Conservation (phyloP, 2,113 vertebrate species). For the Siniperca knerii region DNA sequence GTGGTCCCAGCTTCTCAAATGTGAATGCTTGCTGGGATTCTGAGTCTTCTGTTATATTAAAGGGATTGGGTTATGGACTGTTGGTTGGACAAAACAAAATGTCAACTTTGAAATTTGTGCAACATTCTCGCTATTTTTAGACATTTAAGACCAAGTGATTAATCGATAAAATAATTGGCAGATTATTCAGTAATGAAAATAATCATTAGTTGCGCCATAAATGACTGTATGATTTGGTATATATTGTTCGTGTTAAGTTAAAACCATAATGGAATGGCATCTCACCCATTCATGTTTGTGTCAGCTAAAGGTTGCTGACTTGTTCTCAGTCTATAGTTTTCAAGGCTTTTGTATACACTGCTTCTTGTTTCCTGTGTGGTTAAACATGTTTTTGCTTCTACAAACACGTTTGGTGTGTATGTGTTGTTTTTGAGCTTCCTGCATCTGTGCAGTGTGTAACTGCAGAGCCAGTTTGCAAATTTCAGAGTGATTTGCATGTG, state of each 20-base stretch:
- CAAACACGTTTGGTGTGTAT: conserved; percentile 18
- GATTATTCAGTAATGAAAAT: neutral
- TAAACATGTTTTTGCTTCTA: conserved; percentile 29
- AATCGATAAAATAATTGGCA: neutral
- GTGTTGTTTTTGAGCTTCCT: conserved; percentile 29
- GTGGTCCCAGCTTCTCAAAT: neutral
- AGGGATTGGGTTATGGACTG: neutral
- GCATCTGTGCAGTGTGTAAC: conserved; percentile 57
- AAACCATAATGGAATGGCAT: neutral
- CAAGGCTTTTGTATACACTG: conserved; percentile 4
- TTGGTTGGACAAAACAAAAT: neutral
- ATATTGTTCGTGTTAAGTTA: neutral
- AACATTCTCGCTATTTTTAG: neutral
- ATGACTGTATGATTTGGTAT: neutral
- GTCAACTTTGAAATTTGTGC: neutral
- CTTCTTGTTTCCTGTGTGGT: conserved; percentile 75
- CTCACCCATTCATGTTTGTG: neutral
- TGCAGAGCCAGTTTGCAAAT: conserved; percentile 74
- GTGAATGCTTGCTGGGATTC: neutral
- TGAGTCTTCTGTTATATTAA: neutral
- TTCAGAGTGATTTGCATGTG: conserved; percentile 78
- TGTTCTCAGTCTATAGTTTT: neutral
- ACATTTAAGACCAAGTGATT: neutral
- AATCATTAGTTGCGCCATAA: neutral
- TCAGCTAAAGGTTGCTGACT: neutral